Conservation (phyloP, 2,113 vertebrate species). For the Strigops habroptila region DNA sequence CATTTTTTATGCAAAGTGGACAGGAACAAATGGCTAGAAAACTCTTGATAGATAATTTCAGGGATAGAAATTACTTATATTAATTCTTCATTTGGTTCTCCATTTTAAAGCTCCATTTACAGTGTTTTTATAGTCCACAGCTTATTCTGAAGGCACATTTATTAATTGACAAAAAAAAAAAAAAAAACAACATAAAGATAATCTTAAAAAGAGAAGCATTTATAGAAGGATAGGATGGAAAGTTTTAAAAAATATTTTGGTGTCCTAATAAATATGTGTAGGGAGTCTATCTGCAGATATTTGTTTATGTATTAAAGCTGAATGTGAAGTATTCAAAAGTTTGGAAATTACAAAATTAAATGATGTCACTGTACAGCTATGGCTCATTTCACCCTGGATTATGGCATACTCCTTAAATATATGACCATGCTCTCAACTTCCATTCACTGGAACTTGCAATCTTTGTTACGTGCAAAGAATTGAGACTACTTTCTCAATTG, state of each 20-base stretch:
- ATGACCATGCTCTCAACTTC: not conserved
- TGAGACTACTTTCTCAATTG: not conserved
- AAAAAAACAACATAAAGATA: not conserved
- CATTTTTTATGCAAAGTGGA: not conserved
- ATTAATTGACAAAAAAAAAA: not conserved
- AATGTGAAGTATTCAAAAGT: not conserved
- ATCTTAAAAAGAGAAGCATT: not conserved
- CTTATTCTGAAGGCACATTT: not conserved
- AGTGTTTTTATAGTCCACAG: not conserved
- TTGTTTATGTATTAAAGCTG: not conserved
- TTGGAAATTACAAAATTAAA: not conserved
- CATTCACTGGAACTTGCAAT: not conserved
- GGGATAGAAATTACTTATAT: not conserved
- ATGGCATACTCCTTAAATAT: not conserved
- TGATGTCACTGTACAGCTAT: accelerated
- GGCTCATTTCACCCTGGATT: not conserved
- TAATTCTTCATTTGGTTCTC: not conserved
- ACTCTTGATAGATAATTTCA: not conserved
- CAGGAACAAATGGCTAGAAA: not conserved
- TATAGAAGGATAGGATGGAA: not conserved
- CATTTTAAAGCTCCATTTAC: not conserved
- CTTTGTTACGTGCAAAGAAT: not conserved
- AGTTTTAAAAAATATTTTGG: not conserved
- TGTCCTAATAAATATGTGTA: not conserved
- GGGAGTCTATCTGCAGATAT: not conserved